Conservation (phyloP, 2,113 vertebrate genomes). For the Henicopernis longicauda region DNA sequence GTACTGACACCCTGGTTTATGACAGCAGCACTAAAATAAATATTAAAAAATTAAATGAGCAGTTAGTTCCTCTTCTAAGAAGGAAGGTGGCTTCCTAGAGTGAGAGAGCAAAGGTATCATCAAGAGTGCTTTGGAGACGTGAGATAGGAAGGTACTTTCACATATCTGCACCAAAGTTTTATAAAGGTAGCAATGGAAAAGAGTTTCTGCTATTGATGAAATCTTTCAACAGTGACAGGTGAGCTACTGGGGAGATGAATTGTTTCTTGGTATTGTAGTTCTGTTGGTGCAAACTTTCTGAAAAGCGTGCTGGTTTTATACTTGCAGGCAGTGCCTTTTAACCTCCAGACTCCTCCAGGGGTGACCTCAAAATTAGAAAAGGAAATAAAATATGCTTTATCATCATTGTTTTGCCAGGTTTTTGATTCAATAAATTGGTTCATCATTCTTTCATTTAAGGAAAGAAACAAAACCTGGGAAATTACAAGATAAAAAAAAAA, state of each 20-base stretch:
- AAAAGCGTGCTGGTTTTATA: not conserved
- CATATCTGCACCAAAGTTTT: not conserved
- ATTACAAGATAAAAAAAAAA: not conserved
- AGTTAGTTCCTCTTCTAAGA: not conserved
- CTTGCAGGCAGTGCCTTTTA: not conserved
- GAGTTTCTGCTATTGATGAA: not conserved
- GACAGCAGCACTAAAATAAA: not conserved
- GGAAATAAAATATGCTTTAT: not conserved
- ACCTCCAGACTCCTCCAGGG: not conserved
- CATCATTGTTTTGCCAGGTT: not conserved
- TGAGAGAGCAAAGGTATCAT: not conserved
- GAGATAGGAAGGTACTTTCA: not conserved
- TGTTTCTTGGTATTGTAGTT: not conserved
- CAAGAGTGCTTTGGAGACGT: not conserved
- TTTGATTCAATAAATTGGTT: not conserved
- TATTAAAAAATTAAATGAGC: not conserved
- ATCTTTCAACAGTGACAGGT: not conserved
- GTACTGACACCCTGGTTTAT: not conserved
- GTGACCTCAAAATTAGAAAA: not conserved
- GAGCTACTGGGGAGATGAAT: not conserved
- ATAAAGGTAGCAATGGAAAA: not conserved
- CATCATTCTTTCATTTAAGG: not conserved
- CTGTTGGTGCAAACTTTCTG: not conserved
- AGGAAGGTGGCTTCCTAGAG: not conserved
- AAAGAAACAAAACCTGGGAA: not conserved